Percentiles rank a stretch among this genome's conserved stretches.
Conservation (phyloP, 2,888 invertebrate species). For the Luffia ferchaultella region DNA sequence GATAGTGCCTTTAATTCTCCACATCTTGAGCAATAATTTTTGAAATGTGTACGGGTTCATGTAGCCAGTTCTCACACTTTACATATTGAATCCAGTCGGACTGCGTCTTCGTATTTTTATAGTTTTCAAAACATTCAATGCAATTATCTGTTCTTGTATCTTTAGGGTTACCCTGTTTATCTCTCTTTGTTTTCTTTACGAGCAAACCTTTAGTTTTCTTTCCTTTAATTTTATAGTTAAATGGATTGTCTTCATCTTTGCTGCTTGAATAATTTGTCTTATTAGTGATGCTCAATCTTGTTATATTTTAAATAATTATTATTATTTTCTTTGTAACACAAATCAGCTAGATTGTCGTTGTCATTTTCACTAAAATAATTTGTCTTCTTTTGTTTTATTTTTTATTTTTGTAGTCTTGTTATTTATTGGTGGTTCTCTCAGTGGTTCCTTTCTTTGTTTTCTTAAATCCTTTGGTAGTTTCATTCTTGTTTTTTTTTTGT, state of each 20-base stretch:
- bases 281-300: neutral
- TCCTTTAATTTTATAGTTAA: conserved; percentile 2
- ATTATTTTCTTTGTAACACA: neutral
- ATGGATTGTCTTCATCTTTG: conserved; percentile 5
- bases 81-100: conserved; percentile 13
- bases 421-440: too few species aligned
- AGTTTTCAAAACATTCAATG: conserved; percentile 7
- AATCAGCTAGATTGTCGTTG: neutral
- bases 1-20: neutral
- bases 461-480: conserved; percentile 1
- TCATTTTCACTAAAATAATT: neutral
- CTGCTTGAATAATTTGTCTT: conserved; percentile 2
- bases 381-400: neutral
- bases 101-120: conserved; percentile 9
- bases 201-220: conserved; percentile 1
- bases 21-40: neutral
- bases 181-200: neutral
- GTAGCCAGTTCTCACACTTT: conserved; percentile 10
- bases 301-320: neutral
- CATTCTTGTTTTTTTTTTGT: neutral
- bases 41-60: conserved; percentile 8
- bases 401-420: neutral
- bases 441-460: conserved; percentile 9
- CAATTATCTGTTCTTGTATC: neutral
- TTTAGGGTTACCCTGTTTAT: neutral